Base-by-base conservation (phyloP, 2,888 invertebrate species). In the Philonicus albiceps region DNA sequence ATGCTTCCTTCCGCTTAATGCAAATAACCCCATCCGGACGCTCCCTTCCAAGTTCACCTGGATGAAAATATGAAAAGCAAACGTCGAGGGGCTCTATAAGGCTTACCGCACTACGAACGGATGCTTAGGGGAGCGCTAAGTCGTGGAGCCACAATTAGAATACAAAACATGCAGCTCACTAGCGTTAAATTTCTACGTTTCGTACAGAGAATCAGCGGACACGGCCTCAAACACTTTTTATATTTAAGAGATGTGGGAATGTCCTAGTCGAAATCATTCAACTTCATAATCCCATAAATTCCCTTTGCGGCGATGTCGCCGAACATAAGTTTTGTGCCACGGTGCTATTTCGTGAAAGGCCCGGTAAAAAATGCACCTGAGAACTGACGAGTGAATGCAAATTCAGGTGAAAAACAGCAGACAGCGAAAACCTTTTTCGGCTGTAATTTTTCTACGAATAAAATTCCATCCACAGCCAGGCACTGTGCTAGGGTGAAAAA, bases 271-370 rank as follows among this genome's bases (percentile, higher is more conserved):
- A 81, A 81, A 55, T 81, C 81, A 55, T 64, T 81, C 64, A 81
- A 81, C 55, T 81, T 84, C 84, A 84, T 73, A 84, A 84, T 73
- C 55, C 72, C 84, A 73, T 84, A 84, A 84, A 84, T 84, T 73
- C 84, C 73, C 16, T 34, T 13, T 40, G 40, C 40, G 27, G 34
- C 73, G 40, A 27, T 73, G 40, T 43, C 78, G 73, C 22, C 6
- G 27, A 81, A 37, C 53, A 55, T 81, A 64, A 43, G 81, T 49
- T 81, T 55, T 22, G 13, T 55, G 81, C 81, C 27, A 16, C 16
- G n/a, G n/a, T 11, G 19, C 64, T 7, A 22, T 55, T 8, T 55
- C 19, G 30, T 8, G 22, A 31, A 78, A 64, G 22, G 37, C 6
- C n/a, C 30, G 6, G 27, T 81, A 55, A 53, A 53, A 81, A 19